phyloP scores from a whole-genome alignment of 2,113 vertebrate genomes.

The Limanda limanda region DNA sequence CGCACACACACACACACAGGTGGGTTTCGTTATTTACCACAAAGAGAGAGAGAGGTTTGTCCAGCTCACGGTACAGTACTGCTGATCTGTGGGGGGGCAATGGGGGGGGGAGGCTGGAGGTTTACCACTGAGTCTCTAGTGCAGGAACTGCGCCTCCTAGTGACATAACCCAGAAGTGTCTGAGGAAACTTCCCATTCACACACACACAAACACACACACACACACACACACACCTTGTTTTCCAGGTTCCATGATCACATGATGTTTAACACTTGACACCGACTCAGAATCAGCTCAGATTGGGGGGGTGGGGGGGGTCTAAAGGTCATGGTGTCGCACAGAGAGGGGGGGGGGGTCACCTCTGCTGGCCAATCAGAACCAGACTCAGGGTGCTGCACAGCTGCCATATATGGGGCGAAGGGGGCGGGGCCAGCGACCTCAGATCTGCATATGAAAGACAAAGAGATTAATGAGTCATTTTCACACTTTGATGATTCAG shows the following conservation, averaged over 20 bases:
- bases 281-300: no score
- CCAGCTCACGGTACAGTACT: constrained; percentile 51
- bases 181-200: no score
- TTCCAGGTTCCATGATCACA: no score
- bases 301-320: background rate
- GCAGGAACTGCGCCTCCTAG: no score
- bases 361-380: constrained; percentile 91
- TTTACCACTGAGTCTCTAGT: no score
- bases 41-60: no score
- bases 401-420: constrained; percentile 87
- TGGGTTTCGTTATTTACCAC: no score
- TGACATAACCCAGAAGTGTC: no score
- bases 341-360: constrained; percentile 87
- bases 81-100: constrained; percentile 27
- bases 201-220: no score
- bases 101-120: background rate
- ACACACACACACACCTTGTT: no score
- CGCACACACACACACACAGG: background rate
- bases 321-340: background rate
- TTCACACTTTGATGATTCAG: no score
- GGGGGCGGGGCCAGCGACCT: constrained; percentile 70
- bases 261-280: no score
- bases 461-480: background rate
- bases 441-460: constrained; percentile 67
- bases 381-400: constrained; percentile 87